Evolutionary conservation across 2,797 vertebrate species (phyloP), one percentile per base, ranked within the genome.

Genomic region (Syncerus caffer): DNA sequence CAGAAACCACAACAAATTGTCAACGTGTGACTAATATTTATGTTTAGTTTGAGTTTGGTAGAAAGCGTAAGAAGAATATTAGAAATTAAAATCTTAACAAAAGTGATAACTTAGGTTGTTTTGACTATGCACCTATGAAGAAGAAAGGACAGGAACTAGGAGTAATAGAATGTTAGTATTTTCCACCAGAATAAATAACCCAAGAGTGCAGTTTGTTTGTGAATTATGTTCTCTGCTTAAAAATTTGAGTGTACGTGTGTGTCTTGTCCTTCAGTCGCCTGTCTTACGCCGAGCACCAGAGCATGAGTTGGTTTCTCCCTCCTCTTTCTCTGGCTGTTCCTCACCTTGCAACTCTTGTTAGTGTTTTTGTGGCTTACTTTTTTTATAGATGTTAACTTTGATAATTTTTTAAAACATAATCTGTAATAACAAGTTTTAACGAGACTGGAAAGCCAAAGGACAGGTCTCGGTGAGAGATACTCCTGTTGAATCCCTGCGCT

Each of bases 1-100:
- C 27, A 95, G 76, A 97, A 85, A 64, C 80, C 67, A 79, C 74
- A 90, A 47, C 57, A 94, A 42, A 92, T 85, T 84, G 31, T 90
- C 92, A 85, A 29, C 42, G 6, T 74, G 25, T 89, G 60, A 17
- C 71, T 83, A 87, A 93, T 85, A 89, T 78, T 95, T 93, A 79
- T 51, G 64, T 31, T 60, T 89, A 27, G 57, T 95, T 97, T 96
- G 57, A 51, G 62, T 89, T 97, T 78, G n/a, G 34, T 96, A 67
- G 50, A 93, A 97, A 96, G 78, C 82, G 23, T 3, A 71, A 57
- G 76, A 91, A 94, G 62, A 90, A 47, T 85, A 42, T 92, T 78
- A 57, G 53, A 89, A 97, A 94, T 58, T 82, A 93, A 93, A 96
- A 71, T 60, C 55, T 71, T 42, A 51, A 60, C 7, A 11, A 17